Percentiles rank a stretch among this genome's conserved stretches.
Conservation (phyloP, 2,888 invertebrate species). For the Ommatoiulus sabulosus region DNA sequence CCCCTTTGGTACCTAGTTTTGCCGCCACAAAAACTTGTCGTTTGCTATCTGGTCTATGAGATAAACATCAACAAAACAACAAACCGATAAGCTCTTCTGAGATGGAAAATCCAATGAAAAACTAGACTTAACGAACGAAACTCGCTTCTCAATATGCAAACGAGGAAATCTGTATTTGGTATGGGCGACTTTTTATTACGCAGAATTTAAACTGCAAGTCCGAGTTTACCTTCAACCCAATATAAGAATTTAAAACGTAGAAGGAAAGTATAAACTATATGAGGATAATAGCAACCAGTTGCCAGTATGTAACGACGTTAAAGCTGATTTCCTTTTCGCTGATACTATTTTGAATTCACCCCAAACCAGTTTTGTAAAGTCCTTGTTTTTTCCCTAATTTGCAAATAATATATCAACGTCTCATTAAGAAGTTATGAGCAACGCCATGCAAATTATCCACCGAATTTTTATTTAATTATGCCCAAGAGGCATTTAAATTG, state of each 20-base stretch:
- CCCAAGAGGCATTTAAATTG: neutral
- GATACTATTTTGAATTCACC: neutral
- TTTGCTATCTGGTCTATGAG: neutral
- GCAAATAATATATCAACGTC: slow-evolving; percentile 5
- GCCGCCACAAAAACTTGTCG: slow-evolving; percentile 35
- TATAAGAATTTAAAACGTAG: neutral
- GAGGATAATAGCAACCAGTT: neutral
- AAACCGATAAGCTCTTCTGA: slow-evolving; percentile 26
- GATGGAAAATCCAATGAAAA: neutral
- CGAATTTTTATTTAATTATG: neutral
- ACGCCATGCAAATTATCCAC: neutral
- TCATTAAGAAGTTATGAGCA: slow-evolving; percentile 15
- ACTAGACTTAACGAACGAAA: slow-evolving; percentile 1
- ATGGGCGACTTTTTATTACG: neutral
- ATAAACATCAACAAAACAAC: slow-evolving; percentile 41
- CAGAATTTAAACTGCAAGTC: slow-evolving; percentile 5
- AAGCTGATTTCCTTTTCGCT: neutral
- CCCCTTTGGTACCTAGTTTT: slow-evolving; percentile 41
- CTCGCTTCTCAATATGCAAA: slow-evolving; percentile 28
- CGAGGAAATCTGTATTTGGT: neutral
- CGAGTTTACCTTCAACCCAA: slow-evolving; percentile 22
- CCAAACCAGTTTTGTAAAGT: slow-evolving; percentile 2
- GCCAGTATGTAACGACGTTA: neutral
- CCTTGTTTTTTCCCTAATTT: neutral
- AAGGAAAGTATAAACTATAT: neutral